A percentile compares a stretch with the other conserved stretches of the same genome.
phyloP scores from a whole-genome alignment of 2,797 vertebrate species.

The Triplophysa bombifrons region DNA sequence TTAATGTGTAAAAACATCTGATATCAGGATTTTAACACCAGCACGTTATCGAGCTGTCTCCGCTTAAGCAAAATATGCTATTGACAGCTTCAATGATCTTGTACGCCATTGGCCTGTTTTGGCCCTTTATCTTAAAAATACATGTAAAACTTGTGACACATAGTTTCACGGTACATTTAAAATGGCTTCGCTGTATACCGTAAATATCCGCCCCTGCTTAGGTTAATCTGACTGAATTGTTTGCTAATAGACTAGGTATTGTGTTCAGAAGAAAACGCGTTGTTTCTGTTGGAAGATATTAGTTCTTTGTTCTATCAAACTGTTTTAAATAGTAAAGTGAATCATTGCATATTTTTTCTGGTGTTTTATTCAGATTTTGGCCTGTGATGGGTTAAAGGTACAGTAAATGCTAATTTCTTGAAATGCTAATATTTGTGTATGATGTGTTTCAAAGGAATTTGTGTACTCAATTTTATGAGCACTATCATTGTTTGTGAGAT shows the following conservation, averaged over 20 bases:
- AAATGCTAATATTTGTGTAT: constrained; percentile 31
- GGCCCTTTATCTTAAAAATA: constrained; percentile 8
- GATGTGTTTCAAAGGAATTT: constrained; percentile 14
- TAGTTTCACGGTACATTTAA: constrained; percentile 18
- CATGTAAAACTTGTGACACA: constrained; percentile 6
- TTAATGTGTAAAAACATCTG: constrained; percentile 37
- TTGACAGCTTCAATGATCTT: constrained; percentile 38
- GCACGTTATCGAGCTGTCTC: constrained; percentile 56
- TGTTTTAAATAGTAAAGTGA: constrained; percentile 20
- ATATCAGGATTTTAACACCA: constrained; percentile 69
- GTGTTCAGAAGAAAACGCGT: neutral
- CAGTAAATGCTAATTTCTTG: no score
- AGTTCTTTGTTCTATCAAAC: neutral
- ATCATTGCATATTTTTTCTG: constrained; percentile 2
- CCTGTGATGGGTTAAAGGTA: neutral
- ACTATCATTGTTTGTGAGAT: constrained; percentile 43
- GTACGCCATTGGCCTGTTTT: constrained; percentile 12
- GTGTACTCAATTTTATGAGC: constrained; percentile 34
- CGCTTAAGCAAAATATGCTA: constrained; percentile 23
- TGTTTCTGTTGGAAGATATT: constrained; percentile 7
- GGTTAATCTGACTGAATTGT: neutral
- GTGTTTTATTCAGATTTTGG: constrained; percentile 18
- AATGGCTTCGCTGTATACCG: constrained; percentile 38
- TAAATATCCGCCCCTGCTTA: constrained; percentile 20
- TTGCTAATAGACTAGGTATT: constrained; percentile 9